Base-by-base conservation (phyloP, 2,113 vertebrate species). In the Lophius piscatorius region DNA sequence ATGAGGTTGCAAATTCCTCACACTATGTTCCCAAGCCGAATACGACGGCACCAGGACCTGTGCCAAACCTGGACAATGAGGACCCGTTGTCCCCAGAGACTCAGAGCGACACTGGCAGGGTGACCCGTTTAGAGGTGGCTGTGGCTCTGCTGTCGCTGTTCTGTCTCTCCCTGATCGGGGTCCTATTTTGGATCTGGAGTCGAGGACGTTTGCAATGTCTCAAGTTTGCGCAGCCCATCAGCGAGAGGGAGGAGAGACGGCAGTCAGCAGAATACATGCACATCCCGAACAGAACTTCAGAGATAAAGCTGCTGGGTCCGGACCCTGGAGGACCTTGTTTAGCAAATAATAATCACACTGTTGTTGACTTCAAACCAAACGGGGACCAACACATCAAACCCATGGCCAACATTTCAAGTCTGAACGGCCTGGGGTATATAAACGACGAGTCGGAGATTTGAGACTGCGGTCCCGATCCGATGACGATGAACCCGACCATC, bases 391-490 rank as follows among this genome's bases (percentile, higher is more conserved):
- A 55, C 66, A 80, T 66, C 44, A 58, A 74, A 56, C 68, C 76
- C 14, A 66, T 74, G 58, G 60, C 61, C 56, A 83, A 79, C 63
- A 73, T 86, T 71, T 80, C 82, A 50, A 80, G 45, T 40, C 58
- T 86, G 68, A 81, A 87, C 0, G 88, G 86, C 29, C 74, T 90
- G 49, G 83, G 86, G 45, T 89, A 76, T 65, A 90, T 91, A 70
- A 83, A 83, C 26, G 89, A 90, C 36, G 91, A 91, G 79, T 92
- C 91, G 5, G 89, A 92, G 72, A 91, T 89, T 52, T 92, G 49
- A 90, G 26, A 50, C 29, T 67, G 69, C 72, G 66, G 59, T 36
- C 48, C 48, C 33, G 12, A 35, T n/a, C n/a, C 17, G 16, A 48
- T 46, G 9, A 44, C 24, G 6, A 40, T 24, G 54, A 28, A 65